A percentile compares a stretch with the other conserved stretches of the same genome.
Conservation (phyloP, 2,797 vertebrate species). For the Hippopotamyrus pictus region DNA sequence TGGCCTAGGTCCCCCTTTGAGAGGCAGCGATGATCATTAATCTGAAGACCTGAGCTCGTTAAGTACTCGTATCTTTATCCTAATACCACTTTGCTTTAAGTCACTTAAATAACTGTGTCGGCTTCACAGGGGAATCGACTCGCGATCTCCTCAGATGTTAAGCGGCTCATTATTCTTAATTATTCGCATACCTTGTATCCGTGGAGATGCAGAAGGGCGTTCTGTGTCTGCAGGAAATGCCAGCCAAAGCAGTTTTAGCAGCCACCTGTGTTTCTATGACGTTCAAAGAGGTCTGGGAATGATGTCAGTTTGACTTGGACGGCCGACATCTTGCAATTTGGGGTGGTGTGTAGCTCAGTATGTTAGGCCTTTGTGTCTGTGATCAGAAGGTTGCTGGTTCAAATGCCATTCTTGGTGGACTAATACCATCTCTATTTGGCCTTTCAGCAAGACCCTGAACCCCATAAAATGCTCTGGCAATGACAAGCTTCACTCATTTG, state of each 20-base stretch:
- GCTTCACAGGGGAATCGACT: slow-evolving; percentile 2
- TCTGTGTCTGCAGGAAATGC: background rate
- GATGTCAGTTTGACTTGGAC: background rate
- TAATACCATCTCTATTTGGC: background rate
- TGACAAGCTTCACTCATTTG: background rate
- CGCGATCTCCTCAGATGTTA: background rate
- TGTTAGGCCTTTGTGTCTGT: background rate
- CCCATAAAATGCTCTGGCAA: background rate
- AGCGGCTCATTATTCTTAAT: slow-evolving; percentile 18
- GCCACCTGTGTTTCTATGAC: background rate
- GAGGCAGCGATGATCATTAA: background rate
- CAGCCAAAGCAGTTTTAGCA: background rate
- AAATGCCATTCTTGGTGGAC: background rate
- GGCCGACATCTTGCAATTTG: background rate
- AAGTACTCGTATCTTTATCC: background rate
- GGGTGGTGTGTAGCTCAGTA: background rate
- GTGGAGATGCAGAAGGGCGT: background rate
- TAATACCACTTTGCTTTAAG: slow-evolving; percentile 16
- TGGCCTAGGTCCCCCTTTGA: background rate
- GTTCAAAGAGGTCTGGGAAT: background rate
- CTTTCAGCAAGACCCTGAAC: background rate
- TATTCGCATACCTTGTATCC: background rate
- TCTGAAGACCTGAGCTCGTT: background rate
- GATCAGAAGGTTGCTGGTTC: background rate
- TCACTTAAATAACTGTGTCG: slow-evolving; percentile 13